Conservation (phyloP, 2,797 vertebrate species). For the Tapirus indicus region DNA sequence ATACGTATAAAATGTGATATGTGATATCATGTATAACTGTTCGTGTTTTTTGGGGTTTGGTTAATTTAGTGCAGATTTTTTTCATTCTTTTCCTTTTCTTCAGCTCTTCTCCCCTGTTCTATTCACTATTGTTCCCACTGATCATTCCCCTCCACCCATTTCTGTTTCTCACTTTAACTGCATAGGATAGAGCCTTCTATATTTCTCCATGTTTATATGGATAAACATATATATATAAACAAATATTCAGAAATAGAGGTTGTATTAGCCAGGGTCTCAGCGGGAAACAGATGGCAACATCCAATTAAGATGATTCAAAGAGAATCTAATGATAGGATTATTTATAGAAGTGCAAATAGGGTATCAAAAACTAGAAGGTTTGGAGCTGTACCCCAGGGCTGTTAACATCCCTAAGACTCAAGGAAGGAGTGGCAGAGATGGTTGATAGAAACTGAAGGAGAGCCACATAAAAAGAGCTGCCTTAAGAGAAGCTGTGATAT, state of each 20-base stretch:
- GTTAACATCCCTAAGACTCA: neutral
- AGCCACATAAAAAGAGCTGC: neutral
- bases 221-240: neutral
- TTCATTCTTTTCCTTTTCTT: neutral
- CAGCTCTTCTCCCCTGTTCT: neutral
- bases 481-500: neutral
- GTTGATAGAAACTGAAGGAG: neutral
- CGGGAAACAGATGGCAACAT: slow-evolving; percentile 25
- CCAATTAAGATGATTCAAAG: neutral
- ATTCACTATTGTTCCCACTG: neutral
- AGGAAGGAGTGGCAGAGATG: neutral
- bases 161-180: neutral
- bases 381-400: neutral
- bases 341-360: neutral
- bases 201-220: neutral
- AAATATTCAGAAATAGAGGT: neutral
- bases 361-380: neutral
- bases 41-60: neutral
- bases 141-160: neutral
- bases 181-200: neutral
- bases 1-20: slow-evolving; percentile 17
- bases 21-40: neutral
- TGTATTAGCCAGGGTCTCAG: neutral
- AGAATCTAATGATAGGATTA: neutral
- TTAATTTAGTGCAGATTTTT: neutral